A percentile compares a stretch with the other conserved stretches of the same genome.
phyloP scores from a whole-genome alignment of 2,797 vertebrate species.

The Rhynchotus rufescens region DNA sequence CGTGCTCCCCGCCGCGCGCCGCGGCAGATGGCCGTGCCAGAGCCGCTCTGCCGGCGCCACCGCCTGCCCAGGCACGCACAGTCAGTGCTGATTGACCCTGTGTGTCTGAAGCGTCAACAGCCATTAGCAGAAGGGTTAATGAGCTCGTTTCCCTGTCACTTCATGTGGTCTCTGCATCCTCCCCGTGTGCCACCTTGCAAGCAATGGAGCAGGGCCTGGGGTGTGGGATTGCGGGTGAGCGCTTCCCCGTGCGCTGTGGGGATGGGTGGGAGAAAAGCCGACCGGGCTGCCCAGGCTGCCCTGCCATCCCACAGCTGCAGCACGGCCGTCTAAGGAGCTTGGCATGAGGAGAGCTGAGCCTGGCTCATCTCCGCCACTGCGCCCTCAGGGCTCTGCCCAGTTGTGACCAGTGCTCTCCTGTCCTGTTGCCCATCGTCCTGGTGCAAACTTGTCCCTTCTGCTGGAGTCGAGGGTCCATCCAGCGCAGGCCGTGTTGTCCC shows the following conservation, averaged over 20 bases:
- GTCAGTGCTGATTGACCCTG: conserved; percentile 73
- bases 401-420: neutral
- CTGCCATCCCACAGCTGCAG: neutral
- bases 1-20: fast-evolving
- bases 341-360: neutral
- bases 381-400: neutral
- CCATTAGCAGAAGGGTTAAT: conserved; percentile 72
- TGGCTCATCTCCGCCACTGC: neutral
- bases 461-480: neutral
- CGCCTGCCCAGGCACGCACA: conserved; percentile 72
- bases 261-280: neutral
- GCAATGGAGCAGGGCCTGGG: neutral
- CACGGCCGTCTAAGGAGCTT: too few species aligned
- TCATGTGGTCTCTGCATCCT: conserved; percentile 15
- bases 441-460: neutral
- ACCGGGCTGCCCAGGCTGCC: neutral
- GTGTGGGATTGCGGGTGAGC: neutral
- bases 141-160: conserved; percentile 66
- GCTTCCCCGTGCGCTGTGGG: neutral
- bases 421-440: neutral
- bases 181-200: neutral
- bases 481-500: neutral
- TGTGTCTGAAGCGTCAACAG: conserved; percentile 56
- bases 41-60: neutral
- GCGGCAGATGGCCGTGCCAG: conserved; percentile 49